These are phyloP conservation scores for Operophtera brumata DNA, from an alignment of 2,888 invertebrate species.

Conservation along the genomic window DNA sequence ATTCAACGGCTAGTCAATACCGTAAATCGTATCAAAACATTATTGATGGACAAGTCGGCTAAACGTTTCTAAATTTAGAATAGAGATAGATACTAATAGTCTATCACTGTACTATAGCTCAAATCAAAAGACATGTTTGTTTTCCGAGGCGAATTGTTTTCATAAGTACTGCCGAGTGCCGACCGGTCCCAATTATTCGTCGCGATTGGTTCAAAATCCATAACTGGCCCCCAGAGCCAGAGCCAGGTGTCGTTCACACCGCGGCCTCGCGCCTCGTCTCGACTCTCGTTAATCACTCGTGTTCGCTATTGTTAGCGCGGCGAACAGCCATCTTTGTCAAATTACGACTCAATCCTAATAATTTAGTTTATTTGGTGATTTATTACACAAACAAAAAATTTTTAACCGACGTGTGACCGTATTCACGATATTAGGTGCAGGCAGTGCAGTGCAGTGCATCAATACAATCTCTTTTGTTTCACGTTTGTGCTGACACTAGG, in stretches of 20 bases:
- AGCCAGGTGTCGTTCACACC: conserved; percentile 82
- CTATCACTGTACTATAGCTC: conserved; percentile 41
- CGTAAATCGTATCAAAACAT: conserved; percentile 17
- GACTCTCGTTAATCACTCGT: conserved; percentile 80
- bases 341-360: conserved; percentile 74
- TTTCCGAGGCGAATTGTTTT: conserved; percentile 50
- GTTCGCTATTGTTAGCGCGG: conserved; percentile 78
- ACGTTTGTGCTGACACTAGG: conserved; percentile 59
- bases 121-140: conserved; percentile 74
- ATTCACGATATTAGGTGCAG: conserved; percentile 60
- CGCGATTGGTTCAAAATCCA: conserved; percentile 80
- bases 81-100: conserved; percentile 47
- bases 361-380: conserved; percentile 54
- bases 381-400: conserved; percentile 65
- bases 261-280: conserved; percentile 81
- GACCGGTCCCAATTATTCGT: conserved; percentile 79
- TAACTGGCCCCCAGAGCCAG: conserved; percentile 80
- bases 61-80: conserved; percentile 14
- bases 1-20: conserved; percentile 11
- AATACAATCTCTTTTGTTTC: conserved; percentile 79
- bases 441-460: conserved; percentile 62
- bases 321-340: conserved; percentile 80
- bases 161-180: conserved; percentile 24
- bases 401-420: conserved; percentile 58
- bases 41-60: conserved; percentile 20